phyloP scores from a whole-genome alignment of 2,113 vertebrate genomes.

The Aythya baeri region DNA sequence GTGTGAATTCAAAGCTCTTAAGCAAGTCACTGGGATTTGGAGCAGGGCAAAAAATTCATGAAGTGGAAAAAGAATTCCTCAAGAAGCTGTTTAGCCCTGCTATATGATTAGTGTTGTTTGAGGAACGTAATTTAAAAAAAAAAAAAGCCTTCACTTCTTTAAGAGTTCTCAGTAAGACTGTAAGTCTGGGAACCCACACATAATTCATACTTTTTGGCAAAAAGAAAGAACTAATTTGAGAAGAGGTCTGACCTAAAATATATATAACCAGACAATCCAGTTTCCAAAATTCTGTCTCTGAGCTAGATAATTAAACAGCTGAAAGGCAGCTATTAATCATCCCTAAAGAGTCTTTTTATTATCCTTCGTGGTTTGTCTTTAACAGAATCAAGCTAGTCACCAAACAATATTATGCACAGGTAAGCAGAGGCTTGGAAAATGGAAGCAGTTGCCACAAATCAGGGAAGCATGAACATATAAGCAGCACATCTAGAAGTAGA shows the following conservation, averaged over 20 bases:
- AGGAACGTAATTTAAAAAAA: background rate
- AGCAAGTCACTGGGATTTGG: background rate
- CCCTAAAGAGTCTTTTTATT: background rate
- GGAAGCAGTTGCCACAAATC: background rate
- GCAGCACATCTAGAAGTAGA: background rate
- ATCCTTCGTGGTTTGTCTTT: background rate
- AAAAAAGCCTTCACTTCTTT: background rate
- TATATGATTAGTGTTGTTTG: fast-evolving
- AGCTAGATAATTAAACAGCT: constrained; percentile 26
- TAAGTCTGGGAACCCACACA: background rate
- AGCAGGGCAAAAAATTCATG: background rate
- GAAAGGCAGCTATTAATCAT: constrained; percentile 30
- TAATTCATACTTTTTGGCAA: background rate
- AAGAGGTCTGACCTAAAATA: constrained; percentile 7
- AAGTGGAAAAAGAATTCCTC: background rate
- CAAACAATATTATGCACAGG: background rate
- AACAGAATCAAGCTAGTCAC: background rate
- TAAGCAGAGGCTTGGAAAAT: background rate
- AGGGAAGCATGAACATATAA: background rate
- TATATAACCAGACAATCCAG: constrained; percentile 25
- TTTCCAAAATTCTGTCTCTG: constrained; percentile 27
- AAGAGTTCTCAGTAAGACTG: background rate
- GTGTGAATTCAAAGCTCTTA: background rate
- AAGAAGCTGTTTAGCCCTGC: background rate
- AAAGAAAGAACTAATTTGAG: background rate